phyloP scores from a whole-genome alignment of 2,888 invertebrate species.

The Corythucha ciliata region DNA sequence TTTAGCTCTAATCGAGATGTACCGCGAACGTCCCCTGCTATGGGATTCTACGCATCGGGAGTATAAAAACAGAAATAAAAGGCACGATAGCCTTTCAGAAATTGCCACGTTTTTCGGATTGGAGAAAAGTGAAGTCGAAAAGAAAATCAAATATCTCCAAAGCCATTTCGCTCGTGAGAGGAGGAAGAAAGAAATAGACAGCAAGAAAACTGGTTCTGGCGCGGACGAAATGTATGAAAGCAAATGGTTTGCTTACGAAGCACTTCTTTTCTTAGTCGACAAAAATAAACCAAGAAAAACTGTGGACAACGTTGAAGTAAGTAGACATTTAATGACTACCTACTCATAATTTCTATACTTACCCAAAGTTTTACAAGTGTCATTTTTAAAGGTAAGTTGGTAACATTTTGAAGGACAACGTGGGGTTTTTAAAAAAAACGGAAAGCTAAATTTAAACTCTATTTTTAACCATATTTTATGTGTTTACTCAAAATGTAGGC shows the following conservation, averaged over 20 bases:
- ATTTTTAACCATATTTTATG: too few relatives aligned
- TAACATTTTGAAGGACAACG: too few relatives aligned
- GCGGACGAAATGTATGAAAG: slow-evolving; percentile 16
- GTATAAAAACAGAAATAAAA: slow-evolving; percentile 25
- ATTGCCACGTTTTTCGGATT: slow-evolving; percentile 22
- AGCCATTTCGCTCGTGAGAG: slow-evolving; percentile 19
- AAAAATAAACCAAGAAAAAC: slow-evolving; percentile 21
- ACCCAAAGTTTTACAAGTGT: too few relatives aligned
- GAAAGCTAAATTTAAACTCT: too few relatives aligned
- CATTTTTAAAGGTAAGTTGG: too few relatives aligned
- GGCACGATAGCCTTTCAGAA: slow-evolving; percentile 23
- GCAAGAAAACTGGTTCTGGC: slow-evolving; percentile 13
- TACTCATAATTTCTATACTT: too few relatives aligned
- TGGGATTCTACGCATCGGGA: slow-evolving; percentile 9
- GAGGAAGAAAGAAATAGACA: slow-evolving; percentile 20
- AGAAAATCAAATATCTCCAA: slow-evolving; percentile 23
- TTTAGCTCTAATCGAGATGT: slow-evolving; percentile 3
- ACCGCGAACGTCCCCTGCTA: not conserved
- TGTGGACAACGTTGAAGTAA: slow-evolving; percentile 1
- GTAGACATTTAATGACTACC: too few relatives aligned
- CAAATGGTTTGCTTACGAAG: slow-evolving; percentile 27
- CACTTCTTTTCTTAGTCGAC: slow-evolving; percentile 20
- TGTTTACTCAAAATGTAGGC: too few relatives aligned
- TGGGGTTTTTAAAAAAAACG: too few relatives aligned
- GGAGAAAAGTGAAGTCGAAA: slow-evolving; percentile 23